Evolutionary conservation across 1,140 invertebrate genomes (phyloP), one percentile per base, ranked within the genome.

Genomic region (Diorhabda carinulata): DNA sequence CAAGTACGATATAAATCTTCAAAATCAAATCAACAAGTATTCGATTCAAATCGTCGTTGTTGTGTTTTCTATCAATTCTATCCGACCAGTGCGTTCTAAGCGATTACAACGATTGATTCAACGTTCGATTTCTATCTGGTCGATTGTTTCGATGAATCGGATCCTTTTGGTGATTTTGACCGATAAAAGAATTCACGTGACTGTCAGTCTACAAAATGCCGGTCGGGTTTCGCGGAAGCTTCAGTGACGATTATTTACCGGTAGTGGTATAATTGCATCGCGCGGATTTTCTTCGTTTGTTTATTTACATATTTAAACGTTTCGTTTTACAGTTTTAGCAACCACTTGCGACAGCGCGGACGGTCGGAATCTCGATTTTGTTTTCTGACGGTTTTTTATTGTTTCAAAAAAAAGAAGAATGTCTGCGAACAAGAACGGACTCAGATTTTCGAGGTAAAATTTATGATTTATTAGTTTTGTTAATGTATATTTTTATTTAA

Each of bases 181-280:
- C 25, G 25, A 25, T 25, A 25, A 25, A 25, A 25, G 25, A 25
- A 25, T 25, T 25, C 62, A 64, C 62, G 62, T 64, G 62, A 64
- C 62, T 45, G n/a, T 25, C 44, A 64, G 43, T 64, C 25, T 25
- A 64, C 62, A 64, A 64, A 64, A 64, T 45, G 62, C 43, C 62
- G 42, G 62, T 64, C 62, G n/a, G 44, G 62, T 10, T 56, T 64
- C 8, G 62, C 42, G 62, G 62, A 45, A 64, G 44, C 43, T 45
- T 64, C 62, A 64, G 62, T 64, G 8, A 40, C 3, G 44, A 45
- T 44, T 25, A 45, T 45, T 64, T 47, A 64, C 62, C 62, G 62
- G 62, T 64, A 45, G 43, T 25, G 62, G n/a, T 64, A 45, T 9
- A 9, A n/a, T 47, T 42, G 42, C 45, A 45, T 45, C 44, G 43